Conservation (phyloP, 92 coral and sea anemone genomes). For the Palythoa heliodiscus region DNA sequence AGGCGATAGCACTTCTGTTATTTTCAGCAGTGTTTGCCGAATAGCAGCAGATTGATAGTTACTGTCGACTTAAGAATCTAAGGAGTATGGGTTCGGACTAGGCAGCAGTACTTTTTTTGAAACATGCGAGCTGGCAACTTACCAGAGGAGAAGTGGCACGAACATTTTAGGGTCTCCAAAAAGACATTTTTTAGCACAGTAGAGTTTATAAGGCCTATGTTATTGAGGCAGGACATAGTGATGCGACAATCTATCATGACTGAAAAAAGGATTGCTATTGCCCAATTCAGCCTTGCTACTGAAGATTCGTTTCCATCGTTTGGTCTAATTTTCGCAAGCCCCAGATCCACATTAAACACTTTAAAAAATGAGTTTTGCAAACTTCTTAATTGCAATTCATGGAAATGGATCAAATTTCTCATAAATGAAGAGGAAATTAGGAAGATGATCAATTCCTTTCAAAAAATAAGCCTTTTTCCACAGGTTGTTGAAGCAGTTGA, state of each 20-base stretch:
- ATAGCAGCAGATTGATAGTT: background rate
- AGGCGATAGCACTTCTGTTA: background rate
- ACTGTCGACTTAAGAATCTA: background rate
- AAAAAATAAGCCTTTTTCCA: background rate
- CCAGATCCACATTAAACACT: background rate
- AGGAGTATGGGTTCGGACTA: constrained; percentile 11
- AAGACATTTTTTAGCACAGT: constrained; percentile 49
- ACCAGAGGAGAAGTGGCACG: constrained; percentile 24
- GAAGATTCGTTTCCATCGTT: background rate
- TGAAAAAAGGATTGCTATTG: background rate
- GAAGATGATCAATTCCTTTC: background rate
- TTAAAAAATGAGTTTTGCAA: background rate
- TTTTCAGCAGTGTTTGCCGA: background rate
- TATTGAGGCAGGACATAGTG: constrained; percentile 52
- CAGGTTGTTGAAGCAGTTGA: background rate
- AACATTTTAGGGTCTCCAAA: constrained; percentile 6
- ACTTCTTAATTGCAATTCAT: background rate
- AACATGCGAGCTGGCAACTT: constrained; percentile 3
- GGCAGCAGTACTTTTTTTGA: background rate
- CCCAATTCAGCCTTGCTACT: background rate
- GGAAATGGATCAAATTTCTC: background rate
- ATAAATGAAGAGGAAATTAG: background rate
- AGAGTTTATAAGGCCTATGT: constrained; percentile 49
- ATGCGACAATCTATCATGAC: background rate
- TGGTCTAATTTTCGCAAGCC: background rate